Evolutionary conservation across 2,797 vertebrate genomes (phyloP).

Genomic region (Pelodytes ibericus): DNA sequence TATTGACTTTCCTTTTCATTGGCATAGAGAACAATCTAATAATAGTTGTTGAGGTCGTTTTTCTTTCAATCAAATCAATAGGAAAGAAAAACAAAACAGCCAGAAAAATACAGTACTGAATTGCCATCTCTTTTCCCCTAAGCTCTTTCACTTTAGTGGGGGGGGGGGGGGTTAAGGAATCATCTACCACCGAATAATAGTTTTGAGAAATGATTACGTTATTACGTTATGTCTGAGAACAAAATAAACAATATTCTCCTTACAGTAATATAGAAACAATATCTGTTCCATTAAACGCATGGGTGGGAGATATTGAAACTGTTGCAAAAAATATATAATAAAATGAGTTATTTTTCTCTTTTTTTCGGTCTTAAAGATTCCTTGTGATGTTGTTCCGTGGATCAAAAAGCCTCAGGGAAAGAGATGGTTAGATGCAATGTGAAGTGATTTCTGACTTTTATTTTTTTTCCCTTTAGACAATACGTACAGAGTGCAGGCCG

Average conservation of each 20-base stretch:
- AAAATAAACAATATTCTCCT: not conserved
- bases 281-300: too few species aligned
- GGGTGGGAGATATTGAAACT: too few species aligned
- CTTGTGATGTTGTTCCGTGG: too few species aligned
- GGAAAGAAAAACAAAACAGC: conserved; percentile 11
- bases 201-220: conserved; percentile 21
- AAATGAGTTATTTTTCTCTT: too few species aligned
- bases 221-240: conserved; percentile 2
- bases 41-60: conserved; percentile 3
- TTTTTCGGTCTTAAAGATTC: too few species aligned
- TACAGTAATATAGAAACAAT: not conserved
- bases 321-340: too few species aligned
- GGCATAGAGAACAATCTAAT: conserved; percentile 16
- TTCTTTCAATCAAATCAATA: conserved; percentile 16
- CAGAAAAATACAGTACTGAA: not conserved
- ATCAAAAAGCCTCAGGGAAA: too few species aligned
- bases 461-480: too few species aligned
- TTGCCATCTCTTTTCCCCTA: conserved; percentile 11
- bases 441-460: too few species aligned
- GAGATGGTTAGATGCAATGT: too few species aligned
- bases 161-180: conserved; percentile 1
- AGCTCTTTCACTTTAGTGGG: conserved; percentile 23
- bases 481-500: too few species aligned
- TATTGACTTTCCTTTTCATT: conserved; percentile 27
- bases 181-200: conserved; percentile 12